These are phyloP conservation scores for Musca domestica DNA, from an alignment of 1,140 invertebrate species.

Conservation along the genomic window DNA sequence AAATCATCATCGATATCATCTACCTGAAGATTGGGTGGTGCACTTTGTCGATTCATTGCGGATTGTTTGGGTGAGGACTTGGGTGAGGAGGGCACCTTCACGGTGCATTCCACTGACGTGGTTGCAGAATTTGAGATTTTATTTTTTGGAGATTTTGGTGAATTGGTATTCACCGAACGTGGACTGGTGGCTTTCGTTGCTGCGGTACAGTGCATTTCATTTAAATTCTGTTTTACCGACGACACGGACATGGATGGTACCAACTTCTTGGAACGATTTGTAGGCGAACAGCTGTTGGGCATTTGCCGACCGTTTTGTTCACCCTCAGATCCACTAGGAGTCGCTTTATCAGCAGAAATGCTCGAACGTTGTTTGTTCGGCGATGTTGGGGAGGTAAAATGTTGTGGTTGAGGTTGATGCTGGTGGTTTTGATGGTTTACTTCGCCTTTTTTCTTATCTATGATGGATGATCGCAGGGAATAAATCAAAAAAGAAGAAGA, in stretches of 20 bases:
- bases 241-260: constrained; percentile 38
- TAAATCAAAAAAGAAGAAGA: constrained; percentile 1
- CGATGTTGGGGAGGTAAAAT: constrained; percentile 25
- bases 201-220: constrained; percentile 43
- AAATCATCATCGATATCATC: constrained; percentile 23
- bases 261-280: constrained; percentile 25
- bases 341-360: constrained; percentile 10
- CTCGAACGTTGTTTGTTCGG: constrained; percentile 21
- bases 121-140: background rate
- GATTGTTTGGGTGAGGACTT: constrained; percentile 27
- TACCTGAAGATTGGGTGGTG: background rate
- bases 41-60: background rate
- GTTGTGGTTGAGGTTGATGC: constrained; percentile 32
- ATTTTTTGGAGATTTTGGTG: constrained; percentile 4
- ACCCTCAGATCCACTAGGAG: constrained; percentile 19
- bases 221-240: constrained; percentile 48
- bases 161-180: background rate
- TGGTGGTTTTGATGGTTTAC: constrained; percentile 31
- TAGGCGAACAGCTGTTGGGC: constrained; percentile 16
- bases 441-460: constrained; percentile 50
- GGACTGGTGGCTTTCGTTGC: constrained; percentile 12
- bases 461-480: background rate
- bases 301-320: background rate
- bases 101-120: constrained; percentile 20
- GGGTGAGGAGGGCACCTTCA: constrained; percentile 14